Evolutionary conservation across 92 coral and sea anemone species (phyloP).

Genomic region (Paragorgia papillata): DNA sequence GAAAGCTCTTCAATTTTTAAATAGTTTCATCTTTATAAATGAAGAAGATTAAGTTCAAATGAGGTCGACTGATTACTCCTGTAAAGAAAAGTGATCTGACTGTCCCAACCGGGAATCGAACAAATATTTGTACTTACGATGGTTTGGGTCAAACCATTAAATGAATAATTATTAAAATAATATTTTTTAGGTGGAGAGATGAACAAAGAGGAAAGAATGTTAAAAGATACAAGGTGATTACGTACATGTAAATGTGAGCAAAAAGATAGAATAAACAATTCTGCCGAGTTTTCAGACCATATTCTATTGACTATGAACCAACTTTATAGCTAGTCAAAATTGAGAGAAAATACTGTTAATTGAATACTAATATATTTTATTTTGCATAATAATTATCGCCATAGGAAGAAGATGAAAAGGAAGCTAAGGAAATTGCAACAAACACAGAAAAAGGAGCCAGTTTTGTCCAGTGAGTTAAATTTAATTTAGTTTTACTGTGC

Average conservation of each 20-base stretch:
- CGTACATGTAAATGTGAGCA: neutral
- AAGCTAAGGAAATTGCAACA: conserved; percentile 65
- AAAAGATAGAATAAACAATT: neutral
- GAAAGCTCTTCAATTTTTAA: too few species aligned
- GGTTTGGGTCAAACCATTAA: too few species aligned
- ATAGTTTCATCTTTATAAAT: too few species aligned
- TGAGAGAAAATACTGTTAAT: too few species aligned
- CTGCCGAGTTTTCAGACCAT: neutral
- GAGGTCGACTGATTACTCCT: too few species aligned
- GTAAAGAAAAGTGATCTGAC: too few species aligned
- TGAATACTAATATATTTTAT: neutral
- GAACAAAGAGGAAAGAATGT: conserved; percentile 84
- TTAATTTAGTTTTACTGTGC: neutral
- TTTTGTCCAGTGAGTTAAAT: conserved; percentile 75
- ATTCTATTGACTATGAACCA: too few species aligned
- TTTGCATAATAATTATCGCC: neutral
- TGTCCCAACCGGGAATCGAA: too few species aligned
- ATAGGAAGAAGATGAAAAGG: conserved; percentile 75
- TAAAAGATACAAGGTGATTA: conserved; percentile 77
- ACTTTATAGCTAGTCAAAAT: too few species aligned
- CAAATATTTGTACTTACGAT: too few species aligned
- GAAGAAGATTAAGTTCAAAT: too few species aligned
- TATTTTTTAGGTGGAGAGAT: conserved; percentile 73
- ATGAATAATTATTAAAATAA: too few species aligned
- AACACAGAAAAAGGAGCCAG: conserved; percentile 78